Base-by-base conservation (phyloP, 1,140 invertebrate species). In the Eriocheir sinensis region DNA sequence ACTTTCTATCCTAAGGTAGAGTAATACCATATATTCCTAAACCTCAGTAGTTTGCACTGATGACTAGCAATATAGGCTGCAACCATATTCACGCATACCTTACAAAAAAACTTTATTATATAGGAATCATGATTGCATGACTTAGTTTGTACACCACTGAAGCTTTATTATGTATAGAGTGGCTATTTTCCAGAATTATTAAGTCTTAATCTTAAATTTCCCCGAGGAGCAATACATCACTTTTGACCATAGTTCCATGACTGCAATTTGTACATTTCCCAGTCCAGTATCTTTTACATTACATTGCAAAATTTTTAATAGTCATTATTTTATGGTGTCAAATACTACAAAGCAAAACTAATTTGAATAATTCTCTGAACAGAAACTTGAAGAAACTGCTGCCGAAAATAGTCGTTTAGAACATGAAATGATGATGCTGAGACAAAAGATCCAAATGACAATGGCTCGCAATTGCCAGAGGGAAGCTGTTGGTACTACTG, bases 331-430 rank as follows among this genome's bases (percentile, higher is more conserved):
- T n/a, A n/a, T n/a, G n/a, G n/a, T n/a, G n/a, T n/a, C n/a, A n/a
- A n/a, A n/a, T n/a, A n/a, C n/a, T n/a, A n/a, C n/a, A n/a, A n/a
- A n/a, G n/a, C n/a, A n/a, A n/a, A n/a, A n/a, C n/a, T n/a, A n/a
- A n/a, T n/a, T n/a, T n/a, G n/a, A n/a, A n/a, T n/a, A n/a, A 9
- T 15, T 79, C 38, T n/a, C n/a, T 95, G 96, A 97, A 32, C 96
- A 98, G 98, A 98, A 98, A 97, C 96, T 99, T 93, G 98, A 99
- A 96, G 98, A 98, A 96, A 99, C 98, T 0, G 98, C 98, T 27
- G 98, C 98, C 0, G 98, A 99, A 95, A 99, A 99, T 96, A 98
- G 98, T 15, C 97, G 98, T 12, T 96, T 99, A 48, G 99, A 99
- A 96, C 98, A 99, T 96, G 98, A 99, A 96, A 97, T 99, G 94